Evolutionary conservation across 1,140 invertebrate genomes (phyloP).

Genomic region (Schlechtendalia chinensis): DNA sequence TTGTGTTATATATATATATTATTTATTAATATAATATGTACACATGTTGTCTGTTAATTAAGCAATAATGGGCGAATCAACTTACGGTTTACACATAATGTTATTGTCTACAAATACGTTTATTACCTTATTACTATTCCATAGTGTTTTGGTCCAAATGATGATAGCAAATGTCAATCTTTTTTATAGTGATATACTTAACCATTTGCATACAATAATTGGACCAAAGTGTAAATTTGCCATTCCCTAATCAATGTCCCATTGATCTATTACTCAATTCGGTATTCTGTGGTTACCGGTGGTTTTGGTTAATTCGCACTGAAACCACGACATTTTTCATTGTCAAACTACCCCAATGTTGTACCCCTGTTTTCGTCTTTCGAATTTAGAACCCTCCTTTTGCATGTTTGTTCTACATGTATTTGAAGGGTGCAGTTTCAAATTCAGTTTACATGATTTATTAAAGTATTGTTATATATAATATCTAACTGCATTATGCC

Average conservation of each 20-base stretch:
- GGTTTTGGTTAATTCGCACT: conserved; percentile 19
- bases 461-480: conserved; percentile 8
- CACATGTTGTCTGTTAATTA: background rate
- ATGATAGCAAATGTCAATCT: background rate
- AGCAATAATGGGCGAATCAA: background rate
- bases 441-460: conserved; percentile 25
- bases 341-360: conserved; percentile 23
- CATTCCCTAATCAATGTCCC: conserved; percentile 15
- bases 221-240: background rate
- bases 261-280: background rate
- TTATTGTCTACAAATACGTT: background rate
- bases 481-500: conserved; percentile 9
- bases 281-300: background rate
- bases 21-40: too few relatives aligned
- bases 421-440: background rate
- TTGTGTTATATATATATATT: background rate
- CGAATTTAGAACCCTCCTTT: conserved; percentile 1
- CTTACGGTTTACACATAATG: background rate
- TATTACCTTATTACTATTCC: conserved; percentile 1
- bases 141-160: background rate
- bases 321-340: conserved; percentile 25
- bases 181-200: background rate
- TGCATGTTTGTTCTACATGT: background rate
- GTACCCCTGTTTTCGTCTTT: conserved; percentile 5
- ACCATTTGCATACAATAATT: background rate